Evolutionary conservation across 2,113 vertebrate genomes (phyloP).

Genomic region (Bothrops jararaca): DNA sequence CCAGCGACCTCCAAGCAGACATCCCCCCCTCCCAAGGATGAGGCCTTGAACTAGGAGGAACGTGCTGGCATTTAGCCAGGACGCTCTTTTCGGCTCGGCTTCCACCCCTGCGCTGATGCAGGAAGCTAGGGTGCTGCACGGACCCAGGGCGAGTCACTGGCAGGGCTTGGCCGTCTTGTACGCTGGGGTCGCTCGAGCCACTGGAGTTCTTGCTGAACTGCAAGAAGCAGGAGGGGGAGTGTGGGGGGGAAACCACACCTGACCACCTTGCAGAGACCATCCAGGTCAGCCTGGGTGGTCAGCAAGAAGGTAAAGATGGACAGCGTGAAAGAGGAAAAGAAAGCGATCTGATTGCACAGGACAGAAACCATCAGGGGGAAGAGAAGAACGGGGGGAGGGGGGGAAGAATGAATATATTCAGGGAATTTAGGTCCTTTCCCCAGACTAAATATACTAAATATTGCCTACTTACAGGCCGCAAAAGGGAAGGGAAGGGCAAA

Average conservation of each 20-base stretch:
- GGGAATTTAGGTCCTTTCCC: not conserved
- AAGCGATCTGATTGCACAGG: not conserved
- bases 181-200: conserved; percentile 79
- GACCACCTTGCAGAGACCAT: not conserved
- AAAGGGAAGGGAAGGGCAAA: not conserved
- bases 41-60: conserved; percentile 83
- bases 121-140: conserved; percentile 85
- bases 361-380: not conserved
- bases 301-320: not conserved
- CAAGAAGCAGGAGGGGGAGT: conserved; percentile 28
- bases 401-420: not conserved
- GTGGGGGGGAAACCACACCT: not conserved
- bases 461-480: no score
- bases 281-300: not conserved
- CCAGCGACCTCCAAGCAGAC: not conserved
- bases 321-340: not conserved
- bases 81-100: conserved; percentile 82
- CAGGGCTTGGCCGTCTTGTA: conserved; percentile 85
- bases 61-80: conserved; percentile 80
- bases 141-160: conserved; percentile 96
- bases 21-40: conserved; percentile 5
- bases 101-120: conserved; percentile 89
- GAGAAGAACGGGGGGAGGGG: no score
- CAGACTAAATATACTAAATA: no score
- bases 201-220: conserved; percentile 82